Base-by-base conservation (phyloP, 1,140 invertebrate genomes). In the Megathymus violae region DNA sequence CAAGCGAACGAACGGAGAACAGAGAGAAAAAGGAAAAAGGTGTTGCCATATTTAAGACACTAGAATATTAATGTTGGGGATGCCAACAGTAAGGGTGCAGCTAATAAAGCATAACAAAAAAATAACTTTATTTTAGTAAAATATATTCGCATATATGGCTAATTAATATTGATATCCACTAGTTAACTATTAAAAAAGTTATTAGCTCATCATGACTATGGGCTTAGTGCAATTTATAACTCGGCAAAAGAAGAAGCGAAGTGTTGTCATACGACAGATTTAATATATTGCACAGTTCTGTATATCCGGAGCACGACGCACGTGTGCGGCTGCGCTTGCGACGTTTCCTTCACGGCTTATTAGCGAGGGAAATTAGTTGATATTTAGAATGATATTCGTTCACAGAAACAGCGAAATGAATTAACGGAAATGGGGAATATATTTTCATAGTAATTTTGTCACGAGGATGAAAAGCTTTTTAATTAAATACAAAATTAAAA, bases 301-400 rank as follows among this genome's bases (percentile, higher is more conserved):
- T 61, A 67, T 75, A 75, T 78, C 75, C 78, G 76, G 76, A 61
- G 62, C 69, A 71, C 78, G 76, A 74, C 56, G 62, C 69, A 71
- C 71, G 78, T 78, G 73, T 78, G 80, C 56, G 71, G 62, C 65
- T n/a, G 64, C 65, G 73, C 69, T 60, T 51, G 63, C 66, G 71
- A 52, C 67, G 64, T 62, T n/a, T n/a, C 50, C 72, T 80, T 80
- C 78, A 81, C 78, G 82, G 69, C 74, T 77, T 82, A 85, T 85
- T 82, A 77, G 64, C 69, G 31, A 62, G 59, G 67, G 69, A 78
- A 82, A 82, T 84, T 80, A 76, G 69, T 73, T 64, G 48, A 47
- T 41, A 54, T 46, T 68, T 63, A 31, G 36, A 69, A 48, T 63
- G 67, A 64, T 40, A 44, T 58, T 34, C 40, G 50, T 48, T 63